A percentile compares a stretch with the other conserved stretches of the same genome.
Conservation (phyloP, 1,140 invertebrate species). For the Melitaea cinxia region DNA sequence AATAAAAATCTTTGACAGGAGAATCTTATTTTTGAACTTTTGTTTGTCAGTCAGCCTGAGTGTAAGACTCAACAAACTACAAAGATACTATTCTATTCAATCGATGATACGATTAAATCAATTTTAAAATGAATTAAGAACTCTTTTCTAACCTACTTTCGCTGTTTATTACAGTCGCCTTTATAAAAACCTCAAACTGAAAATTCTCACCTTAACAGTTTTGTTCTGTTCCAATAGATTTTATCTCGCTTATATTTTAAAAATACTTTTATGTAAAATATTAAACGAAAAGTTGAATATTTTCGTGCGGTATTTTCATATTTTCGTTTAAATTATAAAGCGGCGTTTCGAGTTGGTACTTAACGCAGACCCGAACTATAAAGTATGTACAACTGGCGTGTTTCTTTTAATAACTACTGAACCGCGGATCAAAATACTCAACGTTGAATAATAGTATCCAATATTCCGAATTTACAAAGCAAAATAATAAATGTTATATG, state of each 20-base stretch:
- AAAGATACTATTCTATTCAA: too few species aligned
- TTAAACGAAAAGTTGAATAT: conserved; percentile 13
- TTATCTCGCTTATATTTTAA: conserved; percentile 19
- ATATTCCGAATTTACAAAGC: too few species aligned
- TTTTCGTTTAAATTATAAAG: conserved; percentile 22
- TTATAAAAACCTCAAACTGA: conserved; percentile 10
- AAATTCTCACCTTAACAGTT: conserved; percentile 3
- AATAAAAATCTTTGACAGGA: too few species aligned
- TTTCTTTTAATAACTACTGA: conserved; percentile 2
- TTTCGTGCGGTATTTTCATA: conserved; percentile 14
- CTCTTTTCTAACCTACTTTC: background rate
- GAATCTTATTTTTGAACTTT: too few species aligned
- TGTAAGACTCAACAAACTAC: too few species aligned
- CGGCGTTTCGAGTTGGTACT: conserved; percentile 27
- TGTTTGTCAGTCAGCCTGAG: too few species aligned
- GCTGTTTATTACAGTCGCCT: too few species aligned
- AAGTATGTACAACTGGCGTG: conserved; percentile 4
- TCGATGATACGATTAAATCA: too few species aligned
- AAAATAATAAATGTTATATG: too few species aligned
- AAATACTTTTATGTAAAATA: conserved; percentile 10
- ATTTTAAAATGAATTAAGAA: too few species aligned
- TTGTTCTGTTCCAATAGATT: conserved; percentile 9
- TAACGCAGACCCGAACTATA: conserved; percentile 5
- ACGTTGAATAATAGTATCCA: background rate
- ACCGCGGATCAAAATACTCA: background rate